A percentile compares a stretch with the other conserved stretches of the same genome.
phyloP scores from a whole-genome alignment of 2,888 invertebrate genomes.

The Eucriotettix oculatus region DNA sequence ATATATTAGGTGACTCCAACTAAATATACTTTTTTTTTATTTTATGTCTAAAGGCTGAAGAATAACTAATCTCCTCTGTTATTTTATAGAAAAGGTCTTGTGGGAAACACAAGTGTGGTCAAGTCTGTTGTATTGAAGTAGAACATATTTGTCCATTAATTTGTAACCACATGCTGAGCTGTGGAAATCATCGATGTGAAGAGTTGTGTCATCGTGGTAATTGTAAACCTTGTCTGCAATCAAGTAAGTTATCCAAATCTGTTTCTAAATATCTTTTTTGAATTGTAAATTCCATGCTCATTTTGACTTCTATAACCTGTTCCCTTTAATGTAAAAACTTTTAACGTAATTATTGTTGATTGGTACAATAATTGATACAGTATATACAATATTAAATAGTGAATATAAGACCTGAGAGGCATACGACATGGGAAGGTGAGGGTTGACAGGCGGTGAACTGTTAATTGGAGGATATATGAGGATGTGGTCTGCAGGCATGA shows the following conservation, averaged over 20 bases:
- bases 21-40: too few species aligned
- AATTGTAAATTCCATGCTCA: neutral
- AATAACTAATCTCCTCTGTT: neutral
- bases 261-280: neutral
- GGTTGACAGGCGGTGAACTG: too few species aligned
- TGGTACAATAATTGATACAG: too few species aligned
- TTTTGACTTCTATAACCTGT: neutral
- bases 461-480: too few species aligned
- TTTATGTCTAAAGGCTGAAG: too few species aligned
- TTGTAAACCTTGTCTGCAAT: slow-evolving; percentile 60
- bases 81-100: slow-evolving; percentile 55
- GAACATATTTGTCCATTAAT: slow-evolving; percentile 74
- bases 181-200: slow-evolving; percentile 79
- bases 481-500: too few species aligned
- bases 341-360: too few species aligned
- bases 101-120: slow-evolving; percentile 80
- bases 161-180: slow-evolving; percentile 67
- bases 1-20: too few species aligned
- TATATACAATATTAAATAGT: too few species aligned
- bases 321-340: too few species aligned
- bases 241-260: slow-evolving; percentile 35
- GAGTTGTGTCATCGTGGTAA: slow-evolving; percentile 79
- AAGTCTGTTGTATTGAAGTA: slow-evolving; percentile 69
- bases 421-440: too few species aligned
- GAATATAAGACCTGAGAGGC: too few species aligned